Evolutionary conservation across 2,113 vertebrate genomes (phyloP).

Genomic region (Leucosticte australis): DNA sequence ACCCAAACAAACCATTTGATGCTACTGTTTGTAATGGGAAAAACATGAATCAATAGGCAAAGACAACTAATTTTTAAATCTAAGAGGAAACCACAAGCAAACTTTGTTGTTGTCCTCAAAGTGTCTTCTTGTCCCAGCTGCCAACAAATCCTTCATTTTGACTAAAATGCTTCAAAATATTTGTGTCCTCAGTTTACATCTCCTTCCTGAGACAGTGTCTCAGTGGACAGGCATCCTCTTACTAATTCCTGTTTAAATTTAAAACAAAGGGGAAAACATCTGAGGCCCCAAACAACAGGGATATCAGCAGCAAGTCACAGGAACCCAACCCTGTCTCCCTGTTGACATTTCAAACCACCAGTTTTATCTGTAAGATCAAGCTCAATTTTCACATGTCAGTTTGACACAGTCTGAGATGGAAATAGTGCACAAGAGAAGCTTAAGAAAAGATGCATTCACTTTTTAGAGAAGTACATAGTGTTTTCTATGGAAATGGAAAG

Average conservation of each 20-base stretch:
- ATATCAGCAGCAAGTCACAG: neutral
- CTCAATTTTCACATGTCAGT: neutral
- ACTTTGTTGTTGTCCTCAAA: constrained; percentile 38
- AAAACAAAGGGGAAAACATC: constrained; percentile 15
- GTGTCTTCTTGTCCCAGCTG: neutral
- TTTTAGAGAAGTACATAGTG: neutral
- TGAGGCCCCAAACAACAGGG: neutral
- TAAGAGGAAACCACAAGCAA: constrained; percentile 50
- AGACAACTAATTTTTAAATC: constrained; percentile 21
- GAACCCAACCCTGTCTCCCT: neutral
- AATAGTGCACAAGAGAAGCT: neutral
- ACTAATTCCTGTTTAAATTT: constrained; percentile 18
- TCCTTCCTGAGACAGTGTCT: constrained; percentile 67
- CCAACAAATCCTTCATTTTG: constrained; percentile 49
- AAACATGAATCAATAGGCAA: constrained; percentile 47
- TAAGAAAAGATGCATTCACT: neutral
- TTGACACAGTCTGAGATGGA: neutral
- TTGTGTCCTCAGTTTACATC: constrained; percentile 56
- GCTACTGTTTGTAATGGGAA: constrained; percentile 37
- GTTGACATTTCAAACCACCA: neutral
- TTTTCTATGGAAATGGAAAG: neutral
- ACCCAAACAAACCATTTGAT: constrained; percentile 32
- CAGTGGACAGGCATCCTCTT: constrained; percentile 65
- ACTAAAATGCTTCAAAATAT: constrained; percentile 57
- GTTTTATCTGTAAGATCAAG: neutral